phyloP scores from a whole-genome alignment of 2,888 invertebrate species.

The Boloria euphrosyne region DNA sequence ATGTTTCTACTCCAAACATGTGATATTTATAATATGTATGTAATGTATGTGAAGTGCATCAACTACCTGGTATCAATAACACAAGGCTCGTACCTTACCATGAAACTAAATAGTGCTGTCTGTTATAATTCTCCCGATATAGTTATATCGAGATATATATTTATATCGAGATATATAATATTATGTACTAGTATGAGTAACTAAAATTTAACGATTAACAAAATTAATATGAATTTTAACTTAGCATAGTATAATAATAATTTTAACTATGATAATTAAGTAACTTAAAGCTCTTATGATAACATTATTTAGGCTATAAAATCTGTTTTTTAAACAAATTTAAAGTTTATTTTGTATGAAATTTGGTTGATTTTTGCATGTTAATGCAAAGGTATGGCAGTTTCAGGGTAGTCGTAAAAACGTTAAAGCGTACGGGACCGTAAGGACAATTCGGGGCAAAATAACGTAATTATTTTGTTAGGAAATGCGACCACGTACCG shows the following conservation, averaged over 20 bases:
- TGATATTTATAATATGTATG: no score
- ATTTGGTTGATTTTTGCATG: conserved; percentile 15
- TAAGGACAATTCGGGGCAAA: conserved; percentile 44
- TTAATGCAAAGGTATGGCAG: not conserved
- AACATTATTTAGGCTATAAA: not conserved
- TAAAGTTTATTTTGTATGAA: conserved; percentile 13
- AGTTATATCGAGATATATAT: no score
- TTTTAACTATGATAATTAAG: conserved; percentile 15
- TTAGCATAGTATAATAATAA: conserved; percentile 1
- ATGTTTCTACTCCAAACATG: no score
- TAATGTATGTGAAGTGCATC: no score
- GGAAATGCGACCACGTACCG: conserved; percentile 48
- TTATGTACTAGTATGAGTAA: no score
- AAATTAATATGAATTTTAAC: conserved; percentile 4
- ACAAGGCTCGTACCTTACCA: no score
- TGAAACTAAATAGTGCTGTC: no score
- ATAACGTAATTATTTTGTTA: conserved; percentile 61
- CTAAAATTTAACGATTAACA: conserved; percentile 11
- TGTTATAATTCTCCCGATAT: no score
- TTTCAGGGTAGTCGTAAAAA: conserved; percentile 41
- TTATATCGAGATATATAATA: no score
- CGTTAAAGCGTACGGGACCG: conserved; percentile 43
- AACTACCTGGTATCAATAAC: no score
- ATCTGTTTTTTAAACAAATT: conserved; percentile 4
- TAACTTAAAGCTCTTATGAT: conserved; percentile 13